Evolutionary conservation across 2,797 vertebrate species (phyloP), one percentile per base, ranked within the genome.

Genomic region (Bradypodion pumilum): DNA sequence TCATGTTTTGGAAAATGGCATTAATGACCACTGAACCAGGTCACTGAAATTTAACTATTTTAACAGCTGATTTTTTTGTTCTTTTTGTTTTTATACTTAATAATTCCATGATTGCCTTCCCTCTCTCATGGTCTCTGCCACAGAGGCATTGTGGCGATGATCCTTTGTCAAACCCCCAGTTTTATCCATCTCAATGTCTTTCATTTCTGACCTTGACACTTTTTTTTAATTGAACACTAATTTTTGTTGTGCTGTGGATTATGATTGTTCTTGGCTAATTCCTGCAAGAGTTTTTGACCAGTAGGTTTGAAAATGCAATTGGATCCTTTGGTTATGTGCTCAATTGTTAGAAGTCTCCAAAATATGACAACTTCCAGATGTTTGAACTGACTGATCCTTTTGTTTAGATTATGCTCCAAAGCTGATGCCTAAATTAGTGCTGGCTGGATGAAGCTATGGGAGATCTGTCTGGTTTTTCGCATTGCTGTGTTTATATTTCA

Each of bases 341-440:
- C 84, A 29, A n/a, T 89, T 32, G 59, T 90, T 95, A 94, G 95
- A 95, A 96, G 94, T 93, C 96, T 96, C 94, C 93, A 93, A 91
- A 96, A 95, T 93, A 95, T 97, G 98, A 98, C 97, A 96, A 95
- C 95, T 98, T 98, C 97, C 97, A 98, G 98, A 97, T 97, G 97
- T 96, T 96, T 94, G 95, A 96, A 95, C 95, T 81, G 87, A 96
- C 94, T 94, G 96, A 97, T 97, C 95, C 94, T 90, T 97, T 96
- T 98, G 97, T 98, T 99, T 98, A 97, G 97, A 97, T 98, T 98
- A 96, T 95, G 90, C 94, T 91, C 95, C 95, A 96, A 97, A 98
- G 97, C 97, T 97, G 97, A 99, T 97, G 96, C 96, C 92, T 97
- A 97, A 97, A 98, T 98, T 97, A 98, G 96, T 96, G 95, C 96